phyloP scores from a whole-genome alignment of 1,140 invertebrate species.

The Drosophila prosaltans region DNA sequence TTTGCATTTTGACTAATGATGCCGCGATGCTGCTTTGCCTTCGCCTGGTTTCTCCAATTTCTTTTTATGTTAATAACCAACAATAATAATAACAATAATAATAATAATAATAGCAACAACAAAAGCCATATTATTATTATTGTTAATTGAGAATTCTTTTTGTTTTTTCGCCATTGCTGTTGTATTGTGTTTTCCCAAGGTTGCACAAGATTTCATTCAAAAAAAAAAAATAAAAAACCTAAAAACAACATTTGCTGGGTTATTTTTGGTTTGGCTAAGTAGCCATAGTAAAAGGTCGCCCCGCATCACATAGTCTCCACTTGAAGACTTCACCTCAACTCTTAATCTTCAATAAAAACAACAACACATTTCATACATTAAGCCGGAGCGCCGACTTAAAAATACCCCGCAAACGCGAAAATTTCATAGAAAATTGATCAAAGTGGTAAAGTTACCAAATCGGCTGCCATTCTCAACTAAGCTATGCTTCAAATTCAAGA shows the following conservation, averaged over 20 bases:
- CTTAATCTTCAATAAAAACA: conserved; percentile 73
- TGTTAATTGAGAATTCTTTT: conserved; percentile 49
- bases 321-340: conserved; percentile 45
- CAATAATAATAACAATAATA: conserved; percentile 33
- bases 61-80: conserved; percentile 66
- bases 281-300: conserved; percentile 68
- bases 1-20: conserved; percentile 73
- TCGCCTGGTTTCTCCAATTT: conserved; percentile 70
- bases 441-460: too few relatives aligned
- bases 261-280: conserved; percentile 82
- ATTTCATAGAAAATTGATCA: too few relatives aligned
- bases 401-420: too few relatives aligned
- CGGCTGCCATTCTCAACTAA: too few relatives aligned
- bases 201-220: conserved; percentile 33
- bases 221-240: conserved; percentile 31
- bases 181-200: conserved; percentile 45
- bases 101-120: conserved; percentile 25
- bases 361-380: conserved; percentile 37
- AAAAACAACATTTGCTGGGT: conserved; percentile 59
- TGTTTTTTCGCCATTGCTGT: conserved; percentile 37
- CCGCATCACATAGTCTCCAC: conserved; percentile 13
- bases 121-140: conserved; percentile 42
- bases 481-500: too few relatives aligned
- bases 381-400: background rate
- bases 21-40: conserved; percentile 40